phyloP scores from a whole-genome alignment of 2,797 vertebrate genomes.

The Spea hammondii region DNA sequence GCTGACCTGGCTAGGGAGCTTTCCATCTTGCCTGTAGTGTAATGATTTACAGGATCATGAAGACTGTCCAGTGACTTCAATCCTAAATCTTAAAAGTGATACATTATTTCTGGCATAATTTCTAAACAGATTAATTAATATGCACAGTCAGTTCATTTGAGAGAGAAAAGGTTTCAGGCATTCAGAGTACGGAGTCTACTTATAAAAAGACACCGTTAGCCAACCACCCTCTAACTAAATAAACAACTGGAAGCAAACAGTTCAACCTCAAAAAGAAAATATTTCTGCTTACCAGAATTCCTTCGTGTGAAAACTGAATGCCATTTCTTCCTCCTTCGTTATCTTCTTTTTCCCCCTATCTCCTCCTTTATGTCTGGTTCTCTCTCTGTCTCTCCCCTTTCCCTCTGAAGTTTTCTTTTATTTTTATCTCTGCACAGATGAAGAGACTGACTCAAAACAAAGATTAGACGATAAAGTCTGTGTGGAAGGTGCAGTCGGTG shows the following conservation, averaged over 20 bases:
- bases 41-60: background rate
- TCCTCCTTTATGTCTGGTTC: slow-evolving; percentile 15
- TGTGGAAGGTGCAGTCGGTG: slow-evolving; percentile 9
- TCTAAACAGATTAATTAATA: slow-evolving; percentile 33
- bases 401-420: background rate
- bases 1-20: slow-evolving; percentile 5
- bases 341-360: slow-evolving; percentile 13
- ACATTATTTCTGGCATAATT: background rate
- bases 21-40: slow-evolving; percentile 16
- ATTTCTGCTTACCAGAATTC: slow-evolving; percentile 28
- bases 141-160: slow-evolving; percentile 30
- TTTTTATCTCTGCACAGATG: slow-evolving; percentile 7
- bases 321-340: slow-evolving; percentile 21
- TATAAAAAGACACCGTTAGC: slow-evolving; percentile 22
- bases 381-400: slow-evolving; percentile 25
- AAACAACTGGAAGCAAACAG: slow-evolving; percentile 42
- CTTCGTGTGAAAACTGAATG: slow-evolving; percentile 16
- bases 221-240: slow-evolving; percentile 35
- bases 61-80: slow-evolving; percentile 5
- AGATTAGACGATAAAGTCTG: slow-evolving; percentile 22
- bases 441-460: slow-evolving; percentile 40
- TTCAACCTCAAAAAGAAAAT: slow-evolving; percentile 25
- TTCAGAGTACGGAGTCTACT: slow-evolving; percentile 3
- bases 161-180: background rate
- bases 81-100: slow-evolving; percentile 25